These are phyloP conservation scores for Scolopax mira DNA, from an alignment of 2,113 vertebrate species.

Conservation along the genomic window DNA sequence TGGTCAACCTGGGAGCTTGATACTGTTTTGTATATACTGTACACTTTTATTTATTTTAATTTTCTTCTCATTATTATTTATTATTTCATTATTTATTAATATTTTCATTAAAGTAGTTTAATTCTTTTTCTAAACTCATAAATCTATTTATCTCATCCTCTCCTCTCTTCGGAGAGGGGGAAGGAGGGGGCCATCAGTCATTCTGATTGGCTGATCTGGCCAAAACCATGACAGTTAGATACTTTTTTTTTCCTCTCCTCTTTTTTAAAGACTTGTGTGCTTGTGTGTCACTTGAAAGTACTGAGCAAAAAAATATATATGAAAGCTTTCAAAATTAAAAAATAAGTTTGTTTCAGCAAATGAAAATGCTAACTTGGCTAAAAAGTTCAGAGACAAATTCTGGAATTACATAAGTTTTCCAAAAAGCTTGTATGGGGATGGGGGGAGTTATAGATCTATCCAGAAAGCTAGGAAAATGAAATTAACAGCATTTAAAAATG, in stretches of 20 bases:
- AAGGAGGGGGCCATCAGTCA: too few relatives aligned
- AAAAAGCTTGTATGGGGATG: background rate
- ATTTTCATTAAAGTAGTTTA: too few relatives aligned
- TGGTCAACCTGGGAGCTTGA: too few relatives aligned
- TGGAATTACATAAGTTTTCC: background rate
- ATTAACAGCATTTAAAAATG: background rate
- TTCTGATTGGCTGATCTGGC: too few relatives aligned
- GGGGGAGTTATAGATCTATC: background rate
- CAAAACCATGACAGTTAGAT: background rate
- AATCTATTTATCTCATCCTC: too few relatives aligned
- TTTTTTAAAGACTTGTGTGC: background rate
- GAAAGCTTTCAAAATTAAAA: background rate
- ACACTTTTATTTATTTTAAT: too few relatives aligned
- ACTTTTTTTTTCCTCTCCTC: background rate
- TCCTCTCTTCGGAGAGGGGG: too few relatives aligned
- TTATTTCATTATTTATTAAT: too few relatives aligned
- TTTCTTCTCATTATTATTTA: too few relatives aligned
- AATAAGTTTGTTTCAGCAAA: background rate
- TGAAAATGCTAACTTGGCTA: background rate
- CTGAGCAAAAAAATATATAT: background rate
- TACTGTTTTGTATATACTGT: too few relatives aligned
- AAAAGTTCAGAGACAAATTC: background rate
- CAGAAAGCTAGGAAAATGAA: background rate
- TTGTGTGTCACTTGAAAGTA: background rate
- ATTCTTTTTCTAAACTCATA: too few relatives aligned